Conservation (phyloP, 2,113 vertebrate species). For the Hemicordylus capensis region DNA sequence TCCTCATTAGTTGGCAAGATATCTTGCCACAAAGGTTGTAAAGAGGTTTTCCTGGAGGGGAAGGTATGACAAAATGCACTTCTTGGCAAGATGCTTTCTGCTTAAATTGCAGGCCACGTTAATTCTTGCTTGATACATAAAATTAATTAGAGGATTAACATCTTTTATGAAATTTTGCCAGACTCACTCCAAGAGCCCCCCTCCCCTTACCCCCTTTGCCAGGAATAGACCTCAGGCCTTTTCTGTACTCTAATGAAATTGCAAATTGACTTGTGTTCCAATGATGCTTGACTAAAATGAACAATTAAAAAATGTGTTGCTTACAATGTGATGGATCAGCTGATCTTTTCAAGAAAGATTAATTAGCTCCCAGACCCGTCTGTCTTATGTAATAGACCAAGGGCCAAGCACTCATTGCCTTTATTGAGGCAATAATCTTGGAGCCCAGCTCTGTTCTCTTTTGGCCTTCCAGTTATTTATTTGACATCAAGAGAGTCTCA, state of each 20-base stretch:
- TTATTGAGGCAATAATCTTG: conserved; percentile 27
- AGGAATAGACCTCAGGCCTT: conserved; percentile 78
- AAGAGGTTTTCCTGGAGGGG: conserved; percentile 84
- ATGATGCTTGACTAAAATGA: conserved; percentile 82
- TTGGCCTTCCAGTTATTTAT: conserved; percentile 41
- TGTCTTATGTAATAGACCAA: conserved; percentile 62
- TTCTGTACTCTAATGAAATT: conserved; percentile 81
- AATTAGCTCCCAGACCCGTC: conserved; percentile 74
- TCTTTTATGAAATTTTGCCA: conserved; percentile 75
- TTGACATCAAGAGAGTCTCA: conserved; percentile 14
- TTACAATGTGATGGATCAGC: conserved; percentile 77
- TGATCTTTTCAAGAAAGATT: conserved; percentile 75
- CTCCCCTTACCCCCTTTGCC: conserved; percentile 42
- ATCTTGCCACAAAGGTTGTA: conserved; percentile 90
- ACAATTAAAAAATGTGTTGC: conserved; percentile 82
- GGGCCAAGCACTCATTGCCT: conserved; percentile 43
- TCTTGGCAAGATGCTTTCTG: conserved; percentile 75
- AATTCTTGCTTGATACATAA: conserved; percentile 78
- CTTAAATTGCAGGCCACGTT: conserved; percentile 76
- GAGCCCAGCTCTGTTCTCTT: conserved; percentile 31
- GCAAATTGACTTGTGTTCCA: conserved; percentile 85
- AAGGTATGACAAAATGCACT: conserved; percentile 84
- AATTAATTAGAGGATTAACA: conserved; percentile 83
- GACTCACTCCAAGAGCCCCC: conserved; percentile 38
- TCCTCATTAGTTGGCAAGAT: conserved; percentile 90